Evolutionary conservation across 1,140 invertebrate species (phyloP).

Genomic region (Drosophila melanogaster): Release_6_plus_ISO1_MT NC_004354.4:3809501-3810000

Average conservation of each 20-base stretch:
- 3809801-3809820: constrained; percentile 20
- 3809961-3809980: constrained; percentile 35
- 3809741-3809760: constrained; percentile 53
- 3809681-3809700: constrained; percentile 84
- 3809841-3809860: constrained; percentile 76
- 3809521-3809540: constrained; percentile 92
- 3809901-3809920: constrained; percentile 5
- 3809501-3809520: constrained; percentile 94
- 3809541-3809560: constrained; percentile 92
- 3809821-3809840: constrained; percentile 62
- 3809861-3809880: constrained; percentile 74
- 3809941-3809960: constrained; percentile 28
- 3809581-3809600: constrained; percentile 84
- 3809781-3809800: constrained; percentile 23
- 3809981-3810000: constrained; percentile 51
- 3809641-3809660: constrained; percentile 67
- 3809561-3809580: constrained; percentile 84
- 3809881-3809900: constrained; percentile 26
- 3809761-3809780: constrained; percentile 45
- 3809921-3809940: constrained; percentile 26
- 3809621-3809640: no score
- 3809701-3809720: constrained; percentile 75
- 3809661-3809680: constrained; percentile 84
- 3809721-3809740: constrained; percentile 59
- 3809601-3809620: no score